These are phyloP conservation scores for Cathartes aura DNA, from an alignment of 2,113 vertebrate species.

Conservation along the genomic window DNA sequence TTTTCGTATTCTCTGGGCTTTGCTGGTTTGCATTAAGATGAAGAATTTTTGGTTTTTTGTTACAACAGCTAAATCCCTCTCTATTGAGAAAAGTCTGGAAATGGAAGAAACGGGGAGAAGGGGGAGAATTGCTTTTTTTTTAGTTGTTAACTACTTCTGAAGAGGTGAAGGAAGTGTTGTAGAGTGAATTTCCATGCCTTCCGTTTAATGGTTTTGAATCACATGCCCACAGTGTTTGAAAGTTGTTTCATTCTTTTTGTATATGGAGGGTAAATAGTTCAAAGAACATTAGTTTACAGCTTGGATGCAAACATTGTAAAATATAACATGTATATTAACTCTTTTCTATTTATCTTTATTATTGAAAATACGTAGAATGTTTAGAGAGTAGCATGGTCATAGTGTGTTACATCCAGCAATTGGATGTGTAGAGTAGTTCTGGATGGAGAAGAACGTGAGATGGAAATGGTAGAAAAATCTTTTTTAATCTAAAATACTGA, in stretches of 20 bases:
- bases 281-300: constrained; percentile 84
- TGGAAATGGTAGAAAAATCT: constrained; percentile 55
- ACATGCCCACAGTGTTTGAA: constrained; percentile 70
- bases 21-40: constrained; percentile 80
- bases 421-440: constrained; percentile 74
- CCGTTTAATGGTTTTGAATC: constrained; percentile 75
- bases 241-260: constrained; percentile 71
- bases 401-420: constrained; percentile 60
- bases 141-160: constrained; percentile 65
- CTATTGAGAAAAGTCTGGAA: constrained; percentile 57
- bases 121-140: constrained; percentile 4
- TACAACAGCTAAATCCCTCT: constrained; percentile 66
- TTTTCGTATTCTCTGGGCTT: constrained; percentile 75
- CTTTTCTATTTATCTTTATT: constrained; percentile 85
- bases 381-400: constrained; percentile 68
- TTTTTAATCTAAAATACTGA: constrained; percentile 59
- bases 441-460: constrained; percentile 56
- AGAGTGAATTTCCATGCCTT: constrained; percentile 77
- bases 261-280: constrained; percentile 80
- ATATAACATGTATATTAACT: constrained; percentile 81
- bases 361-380: constrained; percentile 69
- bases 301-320: constrained; percentile 81
- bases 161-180: constrained; percentile 56
- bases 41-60: constrained; percentile 70
- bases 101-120: constrained; percentile 37